Evolutionary conservation across 2,113 vertebrate species (phyloP), one percentile per base, ranked within the genome.

Genomic region (Apus apus): DNA sequence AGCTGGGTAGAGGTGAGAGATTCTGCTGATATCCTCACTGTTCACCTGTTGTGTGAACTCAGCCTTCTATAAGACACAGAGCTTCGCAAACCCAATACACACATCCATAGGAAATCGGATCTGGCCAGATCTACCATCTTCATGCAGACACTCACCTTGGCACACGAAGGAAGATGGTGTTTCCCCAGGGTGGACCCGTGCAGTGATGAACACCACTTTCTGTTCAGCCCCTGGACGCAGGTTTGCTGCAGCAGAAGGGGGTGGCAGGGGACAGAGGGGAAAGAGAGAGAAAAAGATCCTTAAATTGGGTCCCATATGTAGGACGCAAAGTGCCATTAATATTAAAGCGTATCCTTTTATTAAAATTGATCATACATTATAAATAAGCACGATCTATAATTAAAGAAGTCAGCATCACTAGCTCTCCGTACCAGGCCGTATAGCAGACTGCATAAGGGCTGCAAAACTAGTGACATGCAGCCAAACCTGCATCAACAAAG

Each of bases 121-220:
- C 25, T 77, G 32, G 5, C 3, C 43, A 48, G 38, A 25, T 13
- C 23, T 34, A 32, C 23, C 46, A 4, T 9, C 62, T 21, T 15
- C 23, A 17, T 30, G 62, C 77, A 70, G 32, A n/a, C 56, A 89
- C 98, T 98, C 97, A 99, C 99, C 99, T 98, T 99, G 99, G 97
- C 99, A 99, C 88, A 99, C 97, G 11, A 99, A 99, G 75, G 99
- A 99, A 68, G 99, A 99, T 6, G 99, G 99, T 23, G 99, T 99
- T 97, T 99, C 99, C 94, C 99, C 99, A 4, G 99, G 99, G 93
- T 99, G 99, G 86, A 99, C 99, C n/a, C 99, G 98, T 56, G 99
- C 98, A 3, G 99, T 99, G 89, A 99, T 99, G 96, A 99, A 99
- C 56, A 99, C 98, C 93, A 99, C 98, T 96, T 98, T 99, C 97